These are phyloP conservation scores for Heliocidaris tuberculata DNA, from an alignment of 35 echinoderm and acorn worm genomes.

Conservation along the genomic window DNA sequence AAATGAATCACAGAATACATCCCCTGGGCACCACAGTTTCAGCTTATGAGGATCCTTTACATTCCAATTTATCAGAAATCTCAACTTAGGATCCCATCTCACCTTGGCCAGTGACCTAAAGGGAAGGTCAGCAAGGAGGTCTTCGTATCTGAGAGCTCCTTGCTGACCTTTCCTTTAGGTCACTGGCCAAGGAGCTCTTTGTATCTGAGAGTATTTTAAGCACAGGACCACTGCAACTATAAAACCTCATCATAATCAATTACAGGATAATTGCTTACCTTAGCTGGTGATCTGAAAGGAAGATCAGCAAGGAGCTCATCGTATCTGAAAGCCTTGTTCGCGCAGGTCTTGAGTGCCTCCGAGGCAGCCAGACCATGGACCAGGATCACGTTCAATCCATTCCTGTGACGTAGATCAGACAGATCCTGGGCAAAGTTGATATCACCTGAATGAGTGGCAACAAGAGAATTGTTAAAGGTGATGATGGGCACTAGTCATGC, in stretches of 20 bases:
- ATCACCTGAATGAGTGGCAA: constrained; percentile 66
- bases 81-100: neutral
- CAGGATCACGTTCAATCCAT: constrained; percentile 83
- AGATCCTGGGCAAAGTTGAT: constrained; percentile 97
- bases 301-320: constrained; percentile 73
- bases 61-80: neutral
- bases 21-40: no score
- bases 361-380: constrained; percentile 79
- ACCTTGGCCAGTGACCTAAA: constrained; percentile 93
- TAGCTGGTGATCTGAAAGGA: constrained; percentile 90
- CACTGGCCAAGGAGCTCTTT: constrained; percentile 61
- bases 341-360: constrained; percentile 83
- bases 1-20: no score
- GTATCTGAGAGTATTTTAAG: constrained; percentile 63
- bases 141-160: no score
- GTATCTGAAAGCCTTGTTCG: constrained; percentile 68
- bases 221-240: constrained; percentile 49
- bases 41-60: no score
- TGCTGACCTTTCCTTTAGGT: no score
- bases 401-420: constrained; percentile 89
- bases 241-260: neutral
- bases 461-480: neutral
- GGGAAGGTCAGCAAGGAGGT: constrained; percentile 76
- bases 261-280: constrained; percentile 54
- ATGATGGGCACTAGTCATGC: no score